Evolutionary conservation across 2,888 invertebrate species (phyloP).

Genomic region (Imbricaverruca yamaguchii): DNA sequence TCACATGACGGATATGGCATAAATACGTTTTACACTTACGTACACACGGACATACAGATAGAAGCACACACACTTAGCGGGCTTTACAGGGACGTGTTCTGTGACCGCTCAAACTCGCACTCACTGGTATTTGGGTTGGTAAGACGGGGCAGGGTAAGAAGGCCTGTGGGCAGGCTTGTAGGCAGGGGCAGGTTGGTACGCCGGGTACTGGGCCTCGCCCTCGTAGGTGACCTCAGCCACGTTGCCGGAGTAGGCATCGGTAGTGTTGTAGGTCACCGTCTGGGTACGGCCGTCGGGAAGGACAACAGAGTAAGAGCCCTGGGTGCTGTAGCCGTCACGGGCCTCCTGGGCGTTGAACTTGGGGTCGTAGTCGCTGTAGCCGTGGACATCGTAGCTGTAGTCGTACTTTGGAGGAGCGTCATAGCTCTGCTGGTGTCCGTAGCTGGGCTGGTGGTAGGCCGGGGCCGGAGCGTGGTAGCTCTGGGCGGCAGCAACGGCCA

Average conservation of each 20-base stretch:
- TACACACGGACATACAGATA: too few relatives aligned
- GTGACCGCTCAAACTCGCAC: too few relatives aligned
- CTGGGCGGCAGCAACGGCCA: slow-evolving; percentile 10
- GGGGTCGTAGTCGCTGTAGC: slow-evolving; percentile 27
- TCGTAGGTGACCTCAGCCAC: slow-evolving; percentile 30
- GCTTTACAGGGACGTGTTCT: too few relatives aligned
- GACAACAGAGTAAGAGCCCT: slow-evolving; percentile 30
- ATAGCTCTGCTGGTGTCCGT: background rate
- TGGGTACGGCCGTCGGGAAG: slow-evolving; percentile 32
- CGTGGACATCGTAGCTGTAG: slow-evolving; percentile 28
- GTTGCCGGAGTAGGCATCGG: slow-evolving; percentile 28
- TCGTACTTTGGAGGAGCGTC: slow-evolving; percentile 19
- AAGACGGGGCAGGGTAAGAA: background rate
- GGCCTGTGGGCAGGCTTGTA: slow-evolving; percentile 23
- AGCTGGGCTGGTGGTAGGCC: background rate
- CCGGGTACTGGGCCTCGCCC: slow-evolving; percentile 30
- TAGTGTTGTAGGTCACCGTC: slow-evolving; percentile 26
- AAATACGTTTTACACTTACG: too few relatives aligned
- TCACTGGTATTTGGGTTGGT: too few relatives aligned
- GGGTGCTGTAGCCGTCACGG: slow-evolving; percentile 28
- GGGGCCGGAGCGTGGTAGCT: background rate
- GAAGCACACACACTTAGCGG: too few relatives aligned
- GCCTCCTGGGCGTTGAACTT: slow-evolving; percentile 25
- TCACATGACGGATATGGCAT: too few relatives aligned
- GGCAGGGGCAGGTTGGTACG: slow-evolving; percentile 24